Percentiles rank a stretch among this genome's conserved stretches.
These are phyloP conservation scores for Synergus laeviventris DNA, from an alignment of 2,888 invertebrate genomes.

Conservation along the genomic window DNA sequence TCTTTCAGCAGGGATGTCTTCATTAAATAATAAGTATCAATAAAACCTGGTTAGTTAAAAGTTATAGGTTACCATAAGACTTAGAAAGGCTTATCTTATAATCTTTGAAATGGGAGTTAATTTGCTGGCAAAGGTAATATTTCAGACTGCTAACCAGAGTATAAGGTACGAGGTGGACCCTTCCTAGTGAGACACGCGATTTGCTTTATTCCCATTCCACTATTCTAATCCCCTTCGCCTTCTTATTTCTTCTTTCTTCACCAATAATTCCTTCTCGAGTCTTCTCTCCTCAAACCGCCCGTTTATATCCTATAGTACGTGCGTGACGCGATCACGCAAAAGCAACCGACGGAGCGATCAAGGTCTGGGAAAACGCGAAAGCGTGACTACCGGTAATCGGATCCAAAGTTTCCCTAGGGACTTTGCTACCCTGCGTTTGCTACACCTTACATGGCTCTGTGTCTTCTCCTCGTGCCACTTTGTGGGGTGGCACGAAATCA, in stretches of 20 bases:
- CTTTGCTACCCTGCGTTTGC: constrained; percentile 32
- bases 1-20: no score
- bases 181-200: constrained; percentile 12
- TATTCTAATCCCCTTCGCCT: constrained; percentile 23
- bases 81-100: neutral
- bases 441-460: constrained; percentile 41
- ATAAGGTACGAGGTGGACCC: neutral
- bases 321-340: constrained; percentile 47
- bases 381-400: constrained; percentile 47
- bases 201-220: constrained; percentile 25
- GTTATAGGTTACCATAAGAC: neutral
- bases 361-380: constrained; percentile 45
- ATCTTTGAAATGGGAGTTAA: neutral
- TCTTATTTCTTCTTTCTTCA: constrained; percentile 31
- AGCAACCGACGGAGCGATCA: constrained; percentile 44
- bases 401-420: constrained; percentile 45
- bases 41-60: neutral
- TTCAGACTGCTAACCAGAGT: constrained; percentile 5
- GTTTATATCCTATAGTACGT: constrained; percentile 39
- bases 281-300: constrained; percentile 7
- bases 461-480: constrained; percentile 43
- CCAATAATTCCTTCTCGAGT: constrained; percentile 38
- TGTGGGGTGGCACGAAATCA: constrained; percentile 44
- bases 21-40: neutral
- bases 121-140: constrained; percentile 25